Conservation (phyloP, 2,888 invertebrate genomes). For the Leptopilina drosophilae region DNA sequence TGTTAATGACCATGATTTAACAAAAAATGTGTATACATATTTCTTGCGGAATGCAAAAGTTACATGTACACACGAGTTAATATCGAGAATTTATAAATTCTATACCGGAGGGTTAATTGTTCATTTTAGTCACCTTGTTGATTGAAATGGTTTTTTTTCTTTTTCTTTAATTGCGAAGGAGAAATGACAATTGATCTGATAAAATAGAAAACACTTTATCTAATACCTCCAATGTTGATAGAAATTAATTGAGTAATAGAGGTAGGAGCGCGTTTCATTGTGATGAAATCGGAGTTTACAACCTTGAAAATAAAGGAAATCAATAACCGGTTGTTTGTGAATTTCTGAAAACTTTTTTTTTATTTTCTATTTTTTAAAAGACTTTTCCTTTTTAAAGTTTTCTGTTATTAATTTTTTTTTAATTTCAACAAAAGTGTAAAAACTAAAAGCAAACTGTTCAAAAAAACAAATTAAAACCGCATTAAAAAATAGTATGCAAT, state of each 20-base stretch:
- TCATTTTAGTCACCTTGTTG: conserved; percentile 28
- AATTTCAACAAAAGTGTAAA: too few relatives aligned
- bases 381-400: neutral
- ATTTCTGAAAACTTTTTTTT: conserved; percentile 27
- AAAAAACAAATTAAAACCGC: too few relatives aligned
- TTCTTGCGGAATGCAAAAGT: neutral
- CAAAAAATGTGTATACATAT: neutral
- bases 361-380: neutral
- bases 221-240: neutral
- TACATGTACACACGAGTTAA: neutral
- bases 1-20: conserved; percentile 13
- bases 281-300: conserved; percentile 22
- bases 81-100: neutral
- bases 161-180: neutral
- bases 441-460: too few relatives aligned
- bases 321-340: conserved; percentile 32
- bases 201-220: conserved; percentile 19
- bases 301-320: conserved; percentile 26
- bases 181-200: conserved; percentile 19
- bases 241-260: conserved; percentile 18
- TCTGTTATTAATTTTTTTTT: neutral
- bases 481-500: too few relatives aligned
- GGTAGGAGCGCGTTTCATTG: conserved; percentile 5
- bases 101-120: conserved; percentile 5
- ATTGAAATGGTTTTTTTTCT: neutral